phyloP scores from a whole-genome alignment of 2,113 vertebrate genomes.

The Pterocles gutturalis region DNA sequence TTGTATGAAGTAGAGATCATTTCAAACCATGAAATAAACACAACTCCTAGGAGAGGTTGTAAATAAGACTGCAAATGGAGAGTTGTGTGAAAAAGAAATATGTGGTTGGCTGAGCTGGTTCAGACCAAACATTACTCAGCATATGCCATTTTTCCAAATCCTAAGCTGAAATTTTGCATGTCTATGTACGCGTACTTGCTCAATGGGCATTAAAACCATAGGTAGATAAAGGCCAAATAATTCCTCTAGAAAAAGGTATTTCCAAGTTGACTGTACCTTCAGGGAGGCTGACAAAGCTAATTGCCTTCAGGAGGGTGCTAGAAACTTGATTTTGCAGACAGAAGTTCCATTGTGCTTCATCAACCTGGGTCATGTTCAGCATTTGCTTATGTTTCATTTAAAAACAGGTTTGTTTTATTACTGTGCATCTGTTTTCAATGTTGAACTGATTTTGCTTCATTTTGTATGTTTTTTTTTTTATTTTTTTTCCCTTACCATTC shows the following conservation, averaged over 20 bases:
- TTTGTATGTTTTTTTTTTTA: slow-evolving; percentile 79
- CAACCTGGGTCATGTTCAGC: background rate
- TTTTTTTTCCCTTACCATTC: slow-evolving; percentile 75
- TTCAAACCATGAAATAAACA: background rate
- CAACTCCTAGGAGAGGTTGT: background rate
- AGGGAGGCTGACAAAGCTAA: background rate
- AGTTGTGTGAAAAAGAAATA: background rate
- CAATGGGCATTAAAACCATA: background rate
- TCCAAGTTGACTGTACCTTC: background rate
- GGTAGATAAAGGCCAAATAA: background rate
- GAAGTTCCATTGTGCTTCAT: slow-evolving; percentile 24
- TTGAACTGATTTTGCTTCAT: slow-evolving; percentile 86
- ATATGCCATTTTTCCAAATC: background rate
- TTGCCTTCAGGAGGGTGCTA: background rate
- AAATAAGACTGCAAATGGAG: background rate
- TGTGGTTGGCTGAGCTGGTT: background rate
- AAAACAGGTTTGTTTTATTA: slow-evolving; percentile 50
- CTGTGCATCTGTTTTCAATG: slow-evolving; percentile 75
- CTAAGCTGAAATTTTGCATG: background rate
- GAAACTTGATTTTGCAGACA: background rate
- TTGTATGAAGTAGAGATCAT: background rate
- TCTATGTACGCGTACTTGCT: background rate
- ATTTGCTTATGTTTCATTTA: slow-evolving; percentile 20
- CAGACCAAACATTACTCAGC: background rate
- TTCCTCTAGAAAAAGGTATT: background rate